These are phyloP conservation scores for Danaus melanippus DNA, from an alignment of 1,140 invertebrate species.

Conservation along the genomic window DNA sequence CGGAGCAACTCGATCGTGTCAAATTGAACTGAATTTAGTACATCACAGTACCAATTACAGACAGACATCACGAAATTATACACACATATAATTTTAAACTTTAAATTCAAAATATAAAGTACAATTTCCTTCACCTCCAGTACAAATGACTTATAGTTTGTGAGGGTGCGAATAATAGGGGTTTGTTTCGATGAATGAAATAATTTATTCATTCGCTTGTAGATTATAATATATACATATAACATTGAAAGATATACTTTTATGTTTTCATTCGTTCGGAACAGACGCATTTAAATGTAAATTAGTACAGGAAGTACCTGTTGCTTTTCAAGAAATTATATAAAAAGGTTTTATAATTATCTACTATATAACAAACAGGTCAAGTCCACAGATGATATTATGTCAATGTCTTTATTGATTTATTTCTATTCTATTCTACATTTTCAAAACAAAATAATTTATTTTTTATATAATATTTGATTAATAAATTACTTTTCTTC, in stretches of 20 bases:
- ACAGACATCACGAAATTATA: slow-evolving; percentile 6
- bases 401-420: not conserved
- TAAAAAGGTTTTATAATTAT: too few relatives aligned
- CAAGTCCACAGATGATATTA: not conserved
- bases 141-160: slow-evolving; percentile 16
- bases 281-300: slow-evolving; percentile 3
- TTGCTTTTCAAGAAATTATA: not conserved
- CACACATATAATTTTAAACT: slow-evolving; percentile 28
- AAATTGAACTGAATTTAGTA: slow-evolving; percentile 62
- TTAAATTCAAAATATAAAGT: slow-evolving; percentile 20
- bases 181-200: slow-evolving; percentile 49
- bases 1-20: slow-evolving; percentile 37
- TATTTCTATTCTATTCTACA: not conserved
- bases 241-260: slow-evolving; percentile 8
- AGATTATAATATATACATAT: slow-evolving; percentile 4
- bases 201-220: slow-evolving; percentile 33
- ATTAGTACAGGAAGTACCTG: slow-evolving; percentile 8
- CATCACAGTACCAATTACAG: slow-evolving; percentile 34
- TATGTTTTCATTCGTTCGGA: slow-evolving; percentile 7
- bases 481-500: too few relatives aligned
- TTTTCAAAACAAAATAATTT: too few relatives aligned
- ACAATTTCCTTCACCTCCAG: not conserved
- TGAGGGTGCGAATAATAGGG: slow-evolving; percentile 48
- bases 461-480: too few relatives aligned
- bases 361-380: too few relatives aligned